Conservation (phyloP, 2,888 invertebrate genomes). For the Dermolepida albohirtum region DNA sequence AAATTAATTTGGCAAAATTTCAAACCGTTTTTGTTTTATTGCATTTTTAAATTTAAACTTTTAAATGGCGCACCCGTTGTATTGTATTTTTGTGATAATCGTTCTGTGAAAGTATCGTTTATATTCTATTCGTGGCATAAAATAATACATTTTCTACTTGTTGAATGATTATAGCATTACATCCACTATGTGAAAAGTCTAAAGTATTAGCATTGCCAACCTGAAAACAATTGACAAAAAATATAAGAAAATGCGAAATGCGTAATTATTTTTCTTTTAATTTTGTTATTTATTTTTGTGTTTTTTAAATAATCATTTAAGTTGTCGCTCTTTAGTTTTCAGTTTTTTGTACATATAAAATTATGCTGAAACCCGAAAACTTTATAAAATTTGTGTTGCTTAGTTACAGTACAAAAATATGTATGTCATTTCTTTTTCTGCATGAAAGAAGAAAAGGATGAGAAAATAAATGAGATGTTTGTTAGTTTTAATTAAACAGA, state of each 20-base stretch:
- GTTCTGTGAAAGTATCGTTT: too few species aligned
- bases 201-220: too few species aligned
- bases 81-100: too few species aligned
- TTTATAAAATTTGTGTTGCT: not conserved
- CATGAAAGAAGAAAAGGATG: not conserved
- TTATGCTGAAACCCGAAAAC: constrained; percentile 37
- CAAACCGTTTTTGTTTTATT: too few species aligned
- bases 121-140: too few species aligned
- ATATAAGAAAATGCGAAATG: not conserved
- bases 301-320: constrained; percentile 10
- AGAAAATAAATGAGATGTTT: constrained; percentile 6
- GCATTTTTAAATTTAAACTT: too few species aligned
- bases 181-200: too few species aligned
- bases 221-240: too few species aligned
- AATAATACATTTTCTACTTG: too few species aligned
- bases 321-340: not conserved
- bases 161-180: too few species aligned
- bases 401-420: not conserved
- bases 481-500: not conserved
- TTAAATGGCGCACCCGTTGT: too few species aligned
- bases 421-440: constrained; percentile 2
- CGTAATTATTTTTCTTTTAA: not conserved
- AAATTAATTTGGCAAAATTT: too few species aligned
- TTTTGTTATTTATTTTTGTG: not conserved
- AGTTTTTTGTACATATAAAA: constrained; percentile 31